Evolutionary conservation across 1,140 invertebrate genomes (phyloP), one percentile per base, ranked within the genome.

Genomic region (Palaemon carinicauda): DNA sequence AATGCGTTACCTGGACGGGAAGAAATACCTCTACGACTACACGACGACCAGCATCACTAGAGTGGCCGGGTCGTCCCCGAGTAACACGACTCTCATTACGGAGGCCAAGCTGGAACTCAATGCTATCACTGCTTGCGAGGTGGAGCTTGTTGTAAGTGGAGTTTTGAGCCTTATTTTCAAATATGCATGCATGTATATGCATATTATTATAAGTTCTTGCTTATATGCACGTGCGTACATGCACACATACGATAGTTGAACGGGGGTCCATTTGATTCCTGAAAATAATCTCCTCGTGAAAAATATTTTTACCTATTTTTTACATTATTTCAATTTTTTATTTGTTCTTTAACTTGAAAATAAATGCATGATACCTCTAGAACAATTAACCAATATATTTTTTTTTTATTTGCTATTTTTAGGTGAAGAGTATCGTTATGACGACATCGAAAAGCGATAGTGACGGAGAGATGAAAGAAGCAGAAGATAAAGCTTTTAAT

Each of bases 81-180:
- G 78, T 29, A 50, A 15, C 56, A 82, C 83, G 19, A 69, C 74
- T 2, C 80, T 88, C 21, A 24, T 71, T 29, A 75, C 86, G 3
- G 31, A 71, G 15, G 88, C 82, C 10, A 21, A 21, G 3, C 71
- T 86, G 0, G 80, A 82, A 5, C 54, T 88, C 54, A 86, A 65
- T 31, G 52, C 78, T 10, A 75, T 82, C 69, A 88, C 71, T 3
- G 88, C 88, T 33, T 88, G 88, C 33, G 88, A 88, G 51, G 31
- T 88, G 78, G 50, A 81, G 31, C 73, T 88, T 4, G 52, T 78
- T 71, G 88, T 86, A n/a, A 33, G 80, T 79, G 27, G 51, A 5
- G 33, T 41, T 9, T 41, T n/a, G n/a, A n/a, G n/a, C n/a, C n/a
- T n/a, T n/a, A n/a, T n/a, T n/a, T n/a, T n/a, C n/a, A n/a, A n/a